These are phyloP conservation scores for Coranthus polyacanthus DNA, from an alignment of 2,797 vertebrate genomes.

Conservation along the genomic window DNA sequence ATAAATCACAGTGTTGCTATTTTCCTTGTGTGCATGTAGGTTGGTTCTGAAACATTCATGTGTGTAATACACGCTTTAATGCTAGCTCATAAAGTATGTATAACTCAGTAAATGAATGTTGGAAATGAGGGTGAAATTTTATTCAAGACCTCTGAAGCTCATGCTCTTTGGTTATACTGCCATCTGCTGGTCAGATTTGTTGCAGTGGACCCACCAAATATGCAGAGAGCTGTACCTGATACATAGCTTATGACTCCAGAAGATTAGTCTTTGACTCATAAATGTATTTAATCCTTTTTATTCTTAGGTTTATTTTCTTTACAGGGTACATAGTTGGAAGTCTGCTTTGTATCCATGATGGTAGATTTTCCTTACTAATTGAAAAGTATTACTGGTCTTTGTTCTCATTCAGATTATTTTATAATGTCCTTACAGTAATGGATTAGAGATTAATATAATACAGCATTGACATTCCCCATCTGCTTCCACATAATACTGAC, in stretches of 20 bases:
- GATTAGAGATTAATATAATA: slow-evolving; percentile 73
- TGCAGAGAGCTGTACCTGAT: not conserved
- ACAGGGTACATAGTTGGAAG: slow-evolving; percentile 85
- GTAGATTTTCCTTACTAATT: not conserved
- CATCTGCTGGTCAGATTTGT: slow-evolving; percentile 59
- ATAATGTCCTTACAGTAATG: slow-evolving; percentile 66
- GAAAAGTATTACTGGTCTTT: slow-evolving; percentile 15
- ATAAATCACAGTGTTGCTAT: slow-evolving; percentile 25
- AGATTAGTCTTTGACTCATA: slow-evolving; percentile 14
- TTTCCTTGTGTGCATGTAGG: slow-evolving; percentile 1
- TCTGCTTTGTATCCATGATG: slow-evolving; percentile 74
- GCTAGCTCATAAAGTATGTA: not conserved
- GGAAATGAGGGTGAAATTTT: not conserved
- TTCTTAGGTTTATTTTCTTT: slow-evolving; percentile 87
- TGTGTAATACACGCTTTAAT: slow-evolving; percentile 23
- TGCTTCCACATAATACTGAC: slow-evolving; percentile 73
- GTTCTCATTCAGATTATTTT: slow-evolving; percentile 36
- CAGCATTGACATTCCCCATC: slow-evolving; percentile 76
- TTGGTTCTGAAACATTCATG: slow-evolving; percentile 10
- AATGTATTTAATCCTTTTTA: slow-evolving; percentile 88
- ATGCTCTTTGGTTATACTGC: slow-evolving; percentile 59
- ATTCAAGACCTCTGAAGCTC: not conserved
- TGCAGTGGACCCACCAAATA: not conserved
- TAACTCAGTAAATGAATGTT: not conserved
- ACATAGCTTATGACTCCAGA: not conserved